Base-by-base conservation (phyloP, 1,140 invertebrate genomes). In the Panulirus ornatus region DNA sequence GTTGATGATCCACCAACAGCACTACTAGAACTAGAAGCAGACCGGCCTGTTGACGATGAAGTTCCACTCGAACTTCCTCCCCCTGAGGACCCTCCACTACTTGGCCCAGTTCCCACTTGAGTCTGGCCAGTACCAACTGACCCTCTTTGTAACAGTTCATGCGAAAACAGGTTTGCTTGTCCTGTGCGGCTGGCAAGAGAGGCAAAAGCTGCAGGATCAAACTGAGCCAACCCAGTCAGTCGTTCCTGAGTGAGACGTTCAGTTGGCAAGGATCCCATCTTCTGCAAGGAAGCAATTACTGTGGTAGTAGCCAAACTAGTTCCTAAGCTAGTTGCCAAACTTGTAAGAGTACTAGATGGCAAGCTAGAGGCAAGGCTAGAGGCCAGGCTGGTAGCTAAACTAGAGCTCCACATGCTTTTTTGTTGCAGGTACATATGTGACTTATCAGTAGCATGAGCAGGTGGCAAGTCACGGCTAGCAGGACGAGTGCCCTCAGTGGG, bases 391-490 rank as follows among this genome's bases (percentile, higher is more conserved):
- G 91, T 88, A 16, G 91, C 79, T 66, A 92, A 76, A 75, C 83
- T 86, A n/a, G 91, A 84, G n/a, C 71, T 88, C 91, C 91, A 92
- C 86, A 92, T 92, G 27, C 88, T 92, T 58, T 92, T 92, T 42
- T 90, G 91, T 71, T 87, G 89, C 70, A 92, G 70, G 81, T 92
- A 92, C 66, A 84, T 78, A 54, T 92, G 91, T 40, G 91, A 88
- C 40, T 92, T 92, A 38, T 92, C 91, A 22, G 83, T 63, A 38
- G 89, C 79, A 54, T 87, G 91, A 75, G 91, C 88, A 34, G 91
- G 91, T 88, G 91, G 91, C 40, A 92, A 70, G 70, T 91, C 90
- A 44, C 91, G 88, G 58, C 91, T 92, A 44, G 88, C 81, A 70
- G 89, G 91, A 42, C 91, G 89, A 34, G 79, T 75, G 30, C 85